phyloP scores from a whole-genome alignment of 2,797 vertebrate species.

The Tenualosa thibaudeaui region DNA sequence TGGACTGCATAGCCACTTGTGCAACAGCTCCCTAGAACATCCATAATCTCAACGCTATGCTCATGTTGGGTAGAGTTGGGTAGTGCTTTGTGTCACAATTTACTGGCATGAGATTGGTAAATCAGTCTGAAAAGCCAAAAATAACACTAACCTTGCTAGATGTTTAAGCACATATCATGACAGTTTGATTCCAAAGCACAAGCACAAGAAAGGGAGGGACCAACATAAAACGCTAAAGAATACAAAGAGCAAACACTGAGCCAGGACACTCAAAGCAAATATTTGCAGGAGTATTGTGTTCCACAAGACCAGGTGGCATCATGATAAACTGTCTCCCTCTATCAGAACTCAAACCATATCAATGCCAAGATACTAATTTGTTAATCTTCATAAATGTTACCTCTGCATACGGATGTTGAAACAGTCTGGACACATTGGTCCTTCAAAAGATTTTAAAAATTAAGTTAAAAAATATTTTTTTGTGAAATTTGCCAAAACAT shows the following conservation, averaged over 20 bases:
- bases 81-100: no score
- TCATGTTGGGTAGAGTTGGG: not conserved
- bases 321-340: not conserved
- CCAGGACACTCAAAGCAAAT: conserved; percentile 11
- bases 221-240: not conserved
- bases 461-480: no score
- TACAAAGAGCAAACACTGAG: not conserved
- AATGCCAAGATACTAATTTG: not conserved
- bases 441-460: no score
- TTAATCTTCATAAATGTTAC: not conserved
- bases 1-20: no score
- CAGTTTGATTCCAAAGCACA: not conserved
- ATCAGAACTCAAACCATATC: not conserved
- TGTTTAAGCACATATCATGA: not conserved
- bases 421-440: not conserved
- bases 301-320: not conserved
- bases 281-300: not conserved
- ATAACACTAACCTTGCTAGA: not conserved
- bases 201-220: not conserved
- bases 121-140: not conserved
- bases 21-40: no score
- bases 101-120: no score
- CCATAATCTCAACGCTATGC: no score
- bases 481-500: not conserved
- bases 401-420: not conserved